Base-by-base conservation (phyloP, 2,888 invertebrate species). In the Nudaria mundana region DNA sequence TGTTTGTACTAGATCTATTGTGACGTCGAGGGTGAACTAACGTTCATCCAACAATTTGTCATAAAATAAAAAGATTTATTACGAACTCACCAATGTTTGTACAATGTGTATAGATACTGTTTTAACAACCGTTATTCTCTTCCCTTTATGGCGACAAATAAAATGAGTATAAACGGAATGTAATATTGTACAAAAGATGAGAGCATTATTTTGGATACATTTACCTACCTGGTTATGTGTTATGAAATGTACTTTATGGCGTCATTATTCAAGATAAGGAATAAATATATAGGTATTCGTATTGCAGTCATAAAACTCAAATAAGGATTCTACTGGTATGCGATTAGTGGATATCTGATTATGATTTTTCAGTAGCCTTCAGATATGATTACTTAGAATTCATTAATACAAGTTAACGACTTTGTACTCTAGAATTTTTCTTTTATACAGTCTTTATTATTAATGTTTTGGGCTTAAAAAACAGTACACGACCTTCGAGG, bases 11-110 rank as follows among this genome's bases (percentile, higher is more conserved):
- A 80, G 70, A 74, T 73, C 80, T 74, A 74, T 84, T 84, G 84
- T 80, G 65, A 60, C 63, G 24, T 32, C 56, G 71, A 73, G 82
- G 81, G 81, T 72, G 65, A 63, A 61, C 50, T 60, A 63, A 42
- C 51, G 63, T 63, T 67, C 77, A 75, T 77, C 80, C 83, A 81
- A 80, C 85, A 81, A 88, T 88, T 87, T 88, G 87, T 88, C 87
- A 88, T 87, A 86, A 87, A 88, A 86, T 84, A 83, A 80, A 86
- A 79, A 87, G 86, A 88, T 88, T 87, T 87, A 87, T 87, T 67
- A 75, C 70, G 61, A 52, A 63, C 48, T 63, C 66, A 62, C 67
- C 66, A 57, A 71, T 67, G 75, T 72, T 76, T 71, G 76, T 70
- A 75, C 76, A 75, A 76, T 73, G 70, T 71, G 67, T 66, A 66